Conservation (phyloP, 92 coral and sea anemone species). For the Muricea muricata region DNA sequence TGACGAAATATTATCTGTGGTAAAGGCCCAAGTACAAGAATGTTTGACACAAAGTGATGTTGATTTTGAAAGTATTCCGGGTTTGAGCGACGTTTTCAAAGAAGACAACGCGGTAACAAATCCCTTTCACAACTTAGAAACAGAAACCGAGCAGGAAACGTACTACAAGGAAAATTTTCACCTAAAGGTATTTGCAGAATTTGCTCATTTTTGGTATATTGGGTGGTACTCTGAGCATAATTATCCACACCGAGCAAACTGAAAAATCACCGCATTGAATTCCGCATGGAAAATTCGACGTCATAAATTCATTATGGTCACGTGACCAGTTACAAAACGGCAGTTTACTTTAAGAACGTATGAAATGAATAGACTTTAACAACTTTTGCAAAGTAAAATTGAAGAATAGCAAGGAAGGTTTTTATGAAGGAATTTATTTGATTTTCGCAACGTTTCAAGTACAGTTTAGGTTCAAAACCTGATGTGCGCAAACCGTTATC, state of each 20-base stretch:
- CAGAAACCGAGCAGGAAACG: background rate
- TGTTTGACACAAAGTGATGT: background rate
- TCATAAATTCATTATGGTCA: no score
- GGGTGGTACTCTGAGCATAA: background rate
- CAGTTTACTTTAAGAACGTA: no score
- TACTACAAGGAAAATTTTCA: constrained; percentile 13
- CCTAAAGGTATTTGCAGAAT: background rate
- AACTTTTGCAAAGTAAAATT: no score
- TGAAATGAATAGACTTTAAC: no score
- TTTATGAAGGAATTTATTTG: no score
- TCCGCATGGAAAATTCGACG: no score
- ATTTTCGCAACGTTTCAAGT: no score
- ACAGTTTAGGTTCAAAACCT: no score
- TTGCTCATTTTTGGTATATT: background rate
- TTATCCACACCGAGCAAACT: background rate
- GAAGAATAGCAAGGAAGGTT: no score
- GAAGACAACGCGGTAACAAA: background rate
- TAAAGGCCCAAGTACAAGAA: background rate
- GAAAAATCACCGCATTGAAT: no score
- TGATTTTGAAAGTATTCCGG: constrained; percentile 5
- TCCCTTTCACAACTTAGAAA: background rate
- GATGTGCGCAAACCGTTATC: no score
- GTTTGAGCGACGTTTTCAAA: constrained; percentile 1
- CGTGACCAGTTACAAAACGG: no score
- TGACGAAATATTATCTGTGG: background rate